Conservation (phyloP, 30 jellyfish, hydroid and myxozoan genomes). For the Turritopsis rubra region DNA sequence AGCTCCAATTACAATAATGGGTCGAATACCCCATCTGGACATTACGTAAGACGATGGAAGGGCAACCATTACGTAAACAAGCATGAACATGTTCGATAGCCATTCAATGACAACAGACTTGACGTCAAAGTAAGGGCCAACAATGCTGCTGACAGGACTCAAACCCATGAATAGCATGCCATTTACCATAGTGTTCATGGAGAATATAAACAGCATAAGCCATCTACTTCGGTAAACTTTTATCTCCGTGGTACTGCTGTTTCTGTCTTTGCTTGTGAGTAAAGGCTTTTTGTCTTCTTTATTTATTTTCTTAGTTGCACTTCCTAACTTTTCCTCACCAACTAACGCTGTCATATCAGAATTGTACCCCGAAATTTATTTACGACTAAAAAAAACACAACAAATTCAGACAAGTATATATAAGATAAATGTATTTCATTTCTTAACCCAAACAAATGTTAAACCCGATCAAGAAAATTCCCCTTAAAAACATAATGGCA, state of each 20-base stretch:
- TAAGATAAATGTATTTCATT: background rate
- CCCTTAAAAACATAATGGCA: too few species aligned
- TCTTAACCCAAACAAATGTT: too few species aligned
- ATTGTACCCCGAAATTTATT: background rate
- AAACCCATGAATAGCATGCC: slow-evolving; percentile 69
- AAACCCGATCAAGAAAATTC: too few species aligned
- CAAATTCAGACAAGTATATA: background rate
- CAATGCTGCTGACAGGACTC: slow-evolving; percentile 50
- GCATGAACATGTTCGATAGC: slow-evolving; percentile 60
- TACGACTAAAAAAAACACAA: background rate
- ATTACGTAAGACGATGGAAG: slow-evolving; percentile 65
- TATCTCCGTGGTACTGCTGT: background rate
- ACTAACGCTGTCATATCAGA: background rate
- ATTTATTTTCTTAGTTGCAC: background rate
- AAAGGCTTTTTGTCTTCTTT: background rate
- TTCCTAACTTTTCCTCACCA: background rate
- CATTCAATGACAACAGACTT: slow-evolving; percentile 44
- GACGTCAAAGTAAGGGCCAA: slow-evolving; percentile 39
- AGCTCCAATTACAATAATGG: slow-evolving; percentile 51
- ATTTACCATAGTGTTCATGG: slow-evolving; percentile 53
- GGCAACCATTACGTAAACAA: slow-evolving; percentile 52
- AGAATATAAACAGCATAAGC: slow-evolving; percentile 48
- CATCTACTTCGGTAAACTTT: slow-evolving; percentile 36
- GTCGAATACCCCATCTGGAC: slow-evolving; percentile 52
- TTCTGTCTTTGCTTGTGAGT: background rate